These are phyloP conservation scores for Drosophila parvula DNA, from an alignment of 1,140 invertebrate species.

Conservation along the genomic window DNA sequence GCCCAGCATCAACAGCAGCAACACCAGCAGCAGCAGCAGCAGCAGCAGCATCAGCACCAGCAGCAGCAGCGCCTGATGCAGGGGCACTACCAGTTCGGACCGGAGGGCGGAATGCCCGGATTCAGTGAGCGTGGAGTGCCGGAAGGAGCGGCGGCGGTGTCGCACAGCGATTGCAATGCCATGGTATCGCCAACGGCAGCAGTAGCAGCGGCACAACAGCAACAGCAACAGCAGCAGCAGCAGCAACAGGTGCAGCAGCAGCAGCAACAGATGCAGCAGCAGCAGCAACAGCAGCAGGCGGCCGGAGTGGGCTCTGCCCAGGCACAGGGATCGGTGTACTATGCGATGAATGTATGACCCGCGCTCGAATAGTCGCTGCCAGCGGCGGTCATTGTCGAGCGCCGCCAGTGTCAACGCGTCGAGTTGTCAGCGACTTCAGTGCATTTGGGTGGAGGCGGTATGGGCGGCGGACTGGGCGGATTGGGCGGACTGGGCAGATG, in stretches of 20 bases:
- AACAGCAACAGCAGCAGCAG: slow-evolving; percentile 51
- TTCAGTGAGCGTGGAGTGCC: slow-evolving; percentile 87
- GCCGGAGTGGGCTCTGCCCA: slow-evolving; percentile 47
- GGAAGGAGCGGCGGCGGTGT: slow-evolving; percentile 87
- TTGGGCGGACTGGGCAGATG: slow-evolving; percentile 53
- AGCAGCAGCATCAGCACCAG: slow-evolving; percentile 43
- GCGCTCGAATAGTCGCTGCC: slow-evolving; percentile 80
- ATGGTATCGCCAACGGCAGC: slow-evolving; percentile 84
- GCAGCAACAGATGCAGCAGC: slow-evolving; percentile 33
- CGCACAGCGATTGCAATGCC: slow-evolving; percentile 84
- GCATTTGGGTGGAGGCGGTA: slow-evolving; percentile 63
- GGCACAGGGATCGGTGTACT: slow-evolving; percentile 83
- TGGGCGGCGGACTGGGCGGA: slow-evolving; percentile 32
- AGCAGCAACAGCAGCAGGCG: slow-evolving; percentile 43
- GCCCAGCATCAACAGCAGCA: slow-evolving; percentile 76
- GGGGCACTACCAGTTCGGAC: slow-evolving; percentile 78
- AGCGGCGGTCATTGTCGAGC: slow-evolving; percentile 83
- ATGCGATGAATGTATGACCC: slow-evolving; percentile 85
- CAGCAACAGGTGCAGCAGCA: slow-evolving; percentile 53
- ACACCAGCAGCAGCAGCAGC: slow-evolving; percentile 28
- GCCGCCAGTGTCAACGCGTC: slow-evolving; percentile 83
- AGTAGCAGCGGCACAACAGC: slow-evolving; percentile 57
- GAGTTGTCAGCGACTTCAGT: slow-evolving; percentile 83
- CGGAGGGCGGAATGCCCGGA: slow-evolving; percentile 83
- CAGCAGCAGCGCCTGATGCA: slow-evolving; percentile 64